phyloP scores from a whole-genome alignment of 2,888 invertebrate species.

The Agriopis aurantiaria region DNA sequence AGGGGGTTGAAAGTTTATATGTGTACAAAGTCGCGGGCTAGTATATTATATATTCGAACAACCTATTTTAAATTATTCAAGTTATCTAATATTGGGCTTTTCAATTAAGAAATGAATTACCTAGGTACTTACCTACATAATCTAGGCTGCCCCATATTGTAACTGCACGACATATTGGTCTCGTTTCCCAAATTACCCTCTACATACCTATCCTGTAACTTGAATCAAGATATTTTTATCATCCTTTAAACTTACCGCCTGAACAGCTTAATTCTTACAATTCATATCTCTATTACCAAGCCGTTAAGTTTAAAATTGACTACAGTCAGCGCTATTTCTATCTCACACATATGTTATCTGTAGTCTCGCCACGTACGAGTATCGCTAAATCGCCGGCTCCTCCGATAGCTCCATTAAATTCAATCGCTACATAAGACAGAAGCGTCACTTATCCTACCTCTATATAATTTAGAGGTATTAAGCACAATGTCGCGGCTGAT shows the following conservation, averaged over 20 bases:
- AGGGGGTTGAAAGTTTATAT: too few species aligned
- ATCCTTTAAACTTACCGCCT: constrained; percentile 57
- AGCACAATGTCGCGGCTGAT: constrained; percentile 51
- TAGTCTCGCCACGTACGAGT: constrained; percentile 62
- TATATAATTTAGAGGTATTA: constrained; percentile 80
- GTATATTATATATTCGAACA: too few species aligned
- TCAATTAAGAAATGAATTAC: not conserved
- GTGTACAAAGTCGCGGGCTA: too few species aligned
- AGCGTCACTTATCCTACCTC: constrained; percentile 69
- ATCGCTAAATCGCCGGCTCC: constrained; percentile 67
- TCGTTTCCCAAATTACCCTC: constrained; percentile 33
- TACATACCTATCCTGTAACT: constrained; percentile 25
- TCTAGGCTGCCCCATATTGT: not conserved
- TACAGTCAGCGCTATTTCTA: constrained; percentile 12
- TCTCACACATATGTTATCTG: constrained; percentile 51
- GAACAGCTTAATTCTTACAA: constrained; percentile 37
- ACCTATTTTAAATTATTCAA: too few species aligned
- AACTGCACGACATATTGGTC: constrained; percentile 27
- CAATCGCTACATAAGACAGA: constrained; percentile 73
- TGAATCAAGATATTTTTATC: constrained; percentile 13
- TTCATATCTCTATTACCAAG: constrained; percentile 9
- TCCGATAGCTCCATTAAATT: constrained; percentile 80
- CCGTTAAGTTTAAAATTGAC: not conserved
- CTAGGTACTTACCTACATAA: too few species aligned
- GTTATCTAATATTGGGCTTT: not conserved